Base-by-base conservation (phyloP, 2,888 invertebrate species). In the Drosophila barbarae region DNA sequence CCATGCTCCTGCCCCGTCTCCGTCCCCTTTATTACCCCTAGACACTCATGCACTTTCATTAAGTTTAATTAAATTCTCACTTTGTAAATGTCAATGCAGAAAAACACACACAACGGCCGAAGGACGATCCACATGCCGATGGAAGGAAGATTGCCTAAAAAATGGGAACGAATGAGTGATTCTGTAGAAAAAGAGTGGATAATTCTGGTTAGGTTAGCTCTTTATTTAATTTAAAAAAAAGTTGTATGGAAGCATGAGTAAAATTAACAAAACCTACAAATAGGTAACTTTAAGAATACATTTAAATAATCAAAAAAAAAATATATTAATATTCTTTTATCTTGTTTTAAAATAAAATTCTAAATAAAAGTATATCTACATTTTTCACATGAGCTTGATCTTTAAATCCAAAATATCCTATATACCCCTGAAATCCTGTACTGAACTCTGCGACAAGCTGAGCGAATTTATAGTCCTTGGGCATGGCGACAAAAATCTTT, bases 11-110 rank as follows among this genome's bases (percentile, higher is more conserved):
- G 36, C 38, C 42, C 66, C 47, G 38, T 49, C 58, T 51, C 74
- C 55, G 38, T 49, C 58, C 53, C 74, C 55, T 56, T 56, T 56
- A 56, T 38, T 38, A 68, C 72, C 81, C 84, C 56, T 35, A 41
- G 64, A 60, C 69, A 51, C 69, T 80, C 84, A 69, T 79, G 84
- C 82, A 79, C 84, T 79, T 79, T 84, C 82, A 79, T 79, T 79
- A 79, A 79, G 63, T 84, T 79, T 79, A 79, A 79, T 79, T 79
- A 79, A 79, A 79, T 79, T 79, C 79, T 79, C 79, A 84, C 79
- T 84, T 79, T 84, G 79, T 79, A 81, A 84, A 79, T 79, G 79
- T 79, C 79, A 84, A 79, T 77, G 84, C 68, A 65, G 61, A 72
- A 61, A 72, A 70, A 69, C 63, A 71, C 63, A 77, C 63, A 73